Evolutionary conservation across 2,797 vertebrate genomes (phyloP).

Genomic region (Euthynnus affinis): DNA sequence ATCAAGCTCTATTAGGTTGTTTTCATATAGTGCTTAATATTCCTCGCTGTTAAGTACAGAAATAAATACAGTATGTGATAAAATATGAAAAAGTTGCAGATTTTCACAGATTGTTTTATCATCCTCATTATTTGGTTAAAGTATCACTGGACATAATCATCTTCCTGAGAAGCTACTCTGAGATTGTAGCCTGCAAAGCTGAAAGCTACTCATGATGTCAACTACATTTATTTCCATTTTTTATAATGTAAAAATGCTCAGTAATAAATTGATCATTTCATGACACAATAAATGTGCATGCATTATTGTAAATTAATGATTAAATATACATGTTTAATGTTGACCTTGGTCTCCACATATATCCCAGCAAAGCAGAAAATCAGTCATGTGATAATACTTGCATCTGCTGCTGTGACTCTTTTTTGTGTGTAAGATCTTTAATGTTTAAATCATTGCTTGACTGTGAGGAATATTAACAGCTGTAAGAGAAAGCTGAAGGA

Average conservation of each 20-base stretch:
- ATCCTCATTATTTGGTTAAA: not conserved
- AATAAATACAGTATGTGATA: conserved; percentile 4
- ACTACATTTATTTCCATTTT: conserved; percentile 1
- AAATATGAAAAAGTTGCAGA: conserved; percentile 12
- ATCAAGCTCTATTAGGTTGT: conserved; percentile 33
- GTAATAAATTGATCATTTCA: not conserved
- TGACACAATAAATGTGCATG: conserved; percentile 4
- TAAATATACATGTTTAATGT: not conserved
- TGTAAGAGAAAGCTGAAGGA: not conserved
- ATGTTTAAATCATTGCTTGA: conserved; percentile 15
- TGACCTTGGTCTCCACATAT: not conserved
- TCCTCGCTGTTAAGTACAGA: conserved; percentile 13
- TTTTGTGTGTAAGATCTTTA: not conserved
- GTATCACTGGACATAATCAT: not conserved
- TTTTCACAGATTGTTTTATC: not conserved
- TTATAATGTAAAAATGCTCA: conserved; percentile 7
- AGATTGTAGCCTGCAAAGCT: not conserved
- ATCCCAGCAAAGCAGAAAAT: not conserved
- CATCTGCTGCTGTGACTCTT: not conserved
- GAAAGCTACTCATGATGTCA: not conserved
- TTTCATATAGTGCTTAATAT: conserved; percentile 20
- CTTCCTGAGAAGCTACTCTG: not conserved
- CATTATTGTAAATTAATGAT: not conserved
- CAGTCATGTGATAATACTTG: not conserved
- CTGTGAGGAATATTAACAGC: not conserved